Percentiles rank a stretch among this genome's conserved stretches.
Evolutionary conservation across 1,140 invertebrate species (phyloP).

Genomic region (Drusus annulatus): DNA sequence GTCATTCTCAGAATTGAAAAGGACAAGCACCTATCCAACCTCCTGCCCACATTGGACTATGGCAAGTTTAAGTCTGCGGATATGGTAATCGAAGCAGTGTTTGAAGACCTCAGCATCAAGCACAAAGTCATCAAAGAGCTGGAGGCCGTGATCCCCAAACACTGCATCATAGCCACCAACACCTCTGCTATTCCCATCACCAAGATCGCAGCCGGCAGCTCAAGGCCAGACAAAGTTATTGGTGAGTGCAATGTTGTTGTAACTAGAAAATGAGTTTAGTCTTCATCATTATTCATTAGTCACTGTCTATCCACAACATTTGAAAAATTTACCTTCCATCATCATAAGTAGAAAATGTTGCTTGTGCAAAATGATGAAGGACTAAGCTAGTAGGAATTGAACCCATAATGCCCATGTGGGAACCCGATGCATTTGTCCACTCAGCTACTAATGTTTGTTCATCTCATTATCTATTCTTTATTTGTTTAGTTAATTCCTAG

Average conservation of each 20-base stretch:
- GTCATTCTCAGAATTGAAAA: constrained; percentile 78
- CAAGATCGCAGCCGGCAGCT: constrained; percentile 94
- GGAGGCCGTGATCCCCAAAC: constrained; percentile 87
- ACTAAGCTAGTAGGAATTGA: too few relatives aligned
- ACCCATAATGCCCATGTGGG: too few relatives aligned
- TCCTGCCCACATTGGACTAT: constrained; percentile 89
- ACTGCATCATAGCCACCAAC: constrained; percentile 98
- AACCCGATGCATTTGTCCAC: too few relatives aligned
- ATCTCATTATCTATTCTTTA: too few relatives aligned
- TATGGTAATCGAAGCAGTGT: constrained; percentile 99
- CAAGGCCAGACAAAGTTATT: constrained; percentile 93
- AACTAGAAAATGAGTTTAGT: too few relatives aligned
- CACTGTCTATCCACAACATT: too few relatives aligned
- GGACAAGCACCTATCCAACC: constrained; percentile 85
- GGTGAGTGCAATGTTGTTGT: constrained; percentile 64
- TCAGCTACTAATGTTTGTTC: too few relatives aligned
- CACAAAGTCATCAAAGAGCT: constrained; percentile 98
- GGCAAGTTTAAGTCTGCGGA: constrained; percentile 90
- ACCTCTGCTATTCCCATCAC: constrained; percentile 98
- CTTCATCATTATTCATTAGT: too few relatives aligned
- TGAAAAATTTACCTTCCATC: too few relatives aligned
- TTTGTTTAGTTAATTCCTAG: too few relatives aligned
- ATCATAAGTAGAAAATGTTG: too few relatives aligned
- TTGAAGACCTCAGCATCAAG: constrained; percentile 97
- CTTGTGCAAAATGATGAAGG: too few relatives aligned